Evolutionary conservation across 1,140 invertebrate species (phyloP), one percentile per base, ranked within the genome.

Genomic region (Idris sp.): DNA sequence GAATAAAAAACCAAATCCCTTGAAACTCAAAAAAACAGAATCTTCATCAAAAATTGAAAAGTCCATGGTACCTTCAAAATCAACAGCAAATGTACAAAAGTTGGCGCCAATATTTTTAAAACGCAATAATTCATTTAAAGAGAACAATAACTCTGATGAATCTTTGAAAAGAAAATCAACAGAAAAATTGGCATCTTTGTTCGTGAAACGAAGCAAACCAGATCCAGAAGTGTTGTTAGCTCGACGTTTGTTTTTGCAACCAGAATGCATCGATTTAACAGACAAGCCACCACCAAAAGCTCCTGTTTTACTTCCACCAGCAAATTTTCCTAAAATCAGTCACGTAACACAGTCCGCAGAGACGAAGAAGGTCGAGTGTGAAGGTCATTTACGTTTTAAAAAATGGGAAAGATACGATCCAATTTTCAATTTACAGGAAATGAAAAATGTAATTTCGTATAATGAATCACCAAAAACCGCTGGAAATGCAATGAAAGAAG

Each of bases 121-220:
- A 44, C 48, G 44, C n/a, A 44, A 15, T 41, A 69, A 38, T 33
- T 59, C 36, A 1, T 2, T 22, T 8, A 71, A 62, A 10, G 44
- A 69, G 41, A 69, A 22, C 15, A 25, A 51, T 4, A 54, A 77
- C 1, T 51, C 35, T 35, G 53, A 78, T 10, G 76, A 77, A 10
- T 31, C 11, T 1, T 26, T 64, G 2, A 78, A 81, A 25, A 58
- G 65, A 59, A 80, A 83, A 54, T 28, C 74, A 2, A 38, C 40
- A 10, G 80, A 82, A 64, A 88, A 87, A 64, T 40, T 89, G 1
- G 86, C 86, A 3, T 85, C 87, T 15, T 68, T 88, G 10, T 89
- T 89, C 61, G 51, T 79, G 1, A 89, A 88, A 68, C 78, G 79
- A 35, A 62, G 16, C 0, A 87, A 83, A 67, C 67, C 61, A n/a